Conservation (phyloP, 2,797 vertebrate genomes). For the Triplophysa bombifrons region DNA sequence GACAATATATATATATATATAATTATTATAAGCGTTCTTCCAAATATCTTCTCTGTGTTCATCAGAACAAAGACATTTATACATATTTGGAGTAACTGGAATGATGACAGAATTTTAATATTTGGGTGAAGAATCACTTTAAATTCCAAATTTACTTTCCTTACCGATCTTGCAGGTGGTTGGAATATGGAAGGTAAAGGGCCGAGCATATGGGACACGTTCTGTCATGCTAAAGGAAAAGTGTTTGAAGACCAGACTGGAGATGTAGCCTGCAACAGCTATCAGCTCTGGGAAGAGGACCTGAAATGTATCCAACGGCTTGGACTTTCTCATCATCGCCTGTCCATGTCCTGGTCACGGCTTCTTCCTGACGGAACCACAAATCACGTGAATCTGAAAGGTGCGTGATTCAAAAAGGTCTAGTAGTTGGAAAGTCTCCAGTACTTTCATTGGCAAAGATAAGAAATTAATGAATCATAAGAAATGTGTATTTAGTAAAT, state of each 20-base stretch:
- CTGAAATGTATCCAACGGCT: conserved; percentile 93
- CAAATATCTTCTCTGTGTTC: no score
- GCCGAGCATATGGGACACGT: conserved; percentile 90
- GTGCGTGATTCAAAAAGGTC: conserved; percentile 60
- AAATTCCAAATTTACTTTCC: not conserved
- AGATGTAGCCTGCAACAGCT: conserved; percentile 92
- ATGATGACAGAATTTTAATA: no score
- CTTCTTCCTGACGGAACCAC: conserved; percentile 93
- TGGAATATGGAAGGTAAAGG: conserved; percentile 89
- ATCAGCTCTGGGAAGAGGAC: conserved; percentile 92
- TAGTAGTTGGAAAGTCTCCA: not conserved
- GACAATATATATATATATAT: no score
- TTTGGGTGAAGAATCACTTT: no score
- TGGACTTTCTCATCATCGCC: conserved; percentile 93
- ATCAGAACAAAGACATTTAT: no score
- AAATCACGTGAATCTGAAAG: conserved; percentile 89
- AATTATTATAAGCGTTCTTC: no score
- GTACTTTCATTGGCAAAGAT: no score
- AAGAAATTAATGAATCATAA: no score
- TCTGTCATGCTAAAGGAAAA: conserved; percentile 85
- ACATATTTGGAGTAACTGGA: no score
- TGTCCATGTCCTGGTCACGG: conserved; percentile 96
- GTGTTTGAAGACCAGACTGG: conserved; percentile 89
- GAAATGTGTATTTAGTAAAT: no score
- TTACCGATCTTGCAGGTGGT: conserved; percentile 78